Evolutionary conservation across 2,797 vertebrate species (phyloP).

Genomic region (Lagodon rhomboides): DNA sequence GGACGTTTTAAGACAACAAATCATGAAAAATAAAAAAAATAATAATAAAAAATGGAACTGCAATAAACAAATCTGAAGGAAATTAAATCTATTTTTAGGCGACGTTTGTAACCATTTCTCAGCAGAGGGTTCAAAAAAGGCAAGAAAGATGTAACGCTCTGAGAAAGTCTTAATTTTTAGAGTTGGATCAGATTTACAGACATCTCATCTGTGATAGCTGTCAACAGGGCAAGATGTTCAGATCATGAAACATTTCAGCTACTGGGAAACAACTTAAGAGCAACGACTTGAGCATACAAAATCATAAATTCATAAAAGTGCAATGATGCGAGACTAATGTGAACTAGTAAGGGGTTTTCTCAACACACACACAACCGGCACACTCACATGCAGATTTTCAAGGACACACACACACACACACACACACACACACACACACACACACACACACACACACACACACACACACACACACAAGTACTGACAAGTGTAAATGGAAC

Average conservation of each 20-base stretch:
- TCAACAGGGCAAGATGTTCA: constrained; percentile 32
- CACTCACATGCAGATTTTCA: constrained; percentile 4
- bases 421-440: constrained; percentile 12
- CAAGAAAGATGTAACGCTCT: not conserved
- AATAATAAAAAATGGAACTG: not conserved
- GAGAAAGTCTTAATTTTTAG: constrained; percentile 18
- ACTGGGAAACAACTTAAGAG: no score
- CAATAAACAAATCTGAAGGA: not conserved
- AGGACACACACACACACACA: constrained; percentile 8
- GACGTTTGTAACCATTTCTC: not conserved
- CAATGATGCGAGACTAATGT: not conserved
- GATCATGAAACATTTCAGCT: constrained; percentile 37
- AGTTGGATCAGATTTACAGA: constrained; percentile 26
- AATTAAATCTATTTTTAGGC: not conserved
- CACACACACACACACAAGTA: constrained; percentile 13
- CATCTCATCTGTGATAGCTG: constrained; percentile 28
- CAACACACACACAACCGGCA: not conserved
- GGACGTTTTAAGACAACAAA: constrained; percentile 3
- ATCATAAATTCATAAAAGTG: constrained; percentile 4
- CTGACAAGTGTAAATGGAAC: constrained; percentile 46
- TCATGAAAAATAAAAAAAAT: not conserved
- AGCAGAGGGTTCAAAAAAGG: not conserved
- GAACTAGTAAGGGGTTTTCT: constrained; percentile 8
- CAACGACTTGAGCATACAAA: constrained; percentile 1
- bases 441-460: constrained; percentile 17